Evolutionary conservation across 1,140 invertebrate species (phyloP).

Genomic region (Orius insidiosus): DNA sequence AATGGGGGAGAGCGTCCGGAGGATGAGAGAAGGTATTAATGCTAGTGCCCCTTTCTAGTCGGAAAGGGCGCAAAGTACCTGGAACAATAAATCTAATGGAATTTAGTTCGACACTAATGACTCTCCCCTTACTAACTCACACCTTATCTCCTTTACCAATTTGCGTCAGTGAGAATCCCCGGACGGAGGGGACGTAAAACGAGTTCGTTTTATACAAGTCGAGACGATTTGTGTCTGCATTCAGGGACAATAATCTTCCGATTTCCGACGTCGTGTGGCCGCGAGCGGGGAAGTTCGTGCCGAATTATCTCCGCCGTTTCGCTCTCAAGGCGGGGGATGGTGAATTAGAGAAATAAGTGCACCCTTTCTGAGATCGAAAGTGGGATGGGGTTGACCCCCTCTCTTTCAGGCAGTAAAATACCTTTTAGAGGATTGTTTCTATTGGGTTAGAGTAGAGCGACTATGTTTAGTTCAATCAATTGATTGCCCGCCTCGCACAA

Average conservation of each 20-base stretch:
- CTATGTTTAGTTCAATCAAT: no score
- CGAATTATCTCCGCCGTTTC: background rate
- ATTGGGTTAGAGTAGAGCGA: background rate
- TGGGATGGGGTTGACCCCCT: background rate
- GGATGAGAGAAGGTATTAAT: no score
- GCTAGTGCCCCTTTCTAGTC: no score
- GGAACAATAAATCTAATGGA: constrained; percentile 8
- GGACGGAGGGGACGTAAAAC: no score
- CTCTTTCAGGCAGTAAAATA: constrained; percentile 3
- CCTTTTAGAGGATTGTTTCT: constrained; percentile 8
- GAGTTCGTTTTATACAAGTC: no score
- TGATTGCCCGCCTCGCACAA: no score
- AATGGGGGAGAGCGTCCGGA: no score
- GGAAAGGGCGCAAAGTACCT: background rate
- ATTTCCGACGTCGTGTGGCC: no score
- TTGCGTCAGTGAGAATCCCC: constrained; percentile 4
- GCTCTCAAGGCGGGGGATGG: background rate
- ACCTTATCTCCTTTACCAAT: constrained; percentile 6
- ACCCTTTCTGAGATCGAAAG: background rate
- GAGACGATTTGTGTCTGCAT: no score
- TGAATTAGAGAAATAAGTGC: constrained; percentile 1
- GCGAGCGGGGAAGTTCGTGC: background rate
- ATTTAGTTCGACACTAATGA: constrained; percentile 9
- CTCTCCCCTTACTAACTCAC: constrained; percentile 4
- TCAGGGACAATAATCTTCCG: no score